Conservation (phyloP, 2,888 invertebrate genomes). For the Pimpla rufipes region DNA sequence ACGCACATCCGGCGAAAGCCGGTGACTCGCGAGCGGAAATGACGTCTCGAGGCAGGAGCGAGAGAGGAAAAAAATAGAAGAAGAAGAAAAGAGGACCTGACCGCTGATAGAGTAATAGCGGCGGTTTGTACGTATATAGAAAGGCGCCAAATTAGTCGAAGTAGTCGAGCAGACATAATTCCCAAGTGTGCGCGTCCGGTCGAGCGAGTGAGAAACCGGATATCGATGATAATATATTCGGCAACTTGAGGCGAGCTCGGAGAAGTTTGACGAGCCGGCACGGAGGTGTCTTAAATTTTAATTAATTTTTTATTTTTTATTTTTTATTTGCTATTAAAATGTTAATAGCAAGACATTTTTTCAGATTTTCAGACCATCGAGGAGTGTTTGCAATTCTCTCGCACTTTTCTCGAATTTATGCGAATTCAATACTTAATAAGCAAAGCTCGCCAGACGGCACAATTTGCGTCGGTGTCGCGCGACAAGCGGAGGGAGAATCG, state of each 20-base stretch:
- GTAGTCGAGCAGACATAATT: conserved; percentile 62
- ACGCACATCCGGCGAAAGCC: conserved; percentile 56
- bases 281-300: too few relatives aligned
- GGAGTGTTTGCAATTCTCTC: too few relatives aligned
- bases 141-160: conserved; percentile 59
- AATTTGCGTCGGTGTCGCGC: conserved; percentile 2
- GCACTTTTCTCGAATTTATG: too few relatives aligned
- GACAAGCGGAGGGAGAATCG: background rate
- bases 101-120: conserved; percentile 41
- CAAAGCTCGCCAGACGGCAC: background rate
- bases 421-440: background rate
- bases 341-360: too few relatives aligned
- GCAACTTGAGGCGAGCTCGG: conserved; percentile 28
- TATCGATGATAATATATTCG: conserved; percentile 33
- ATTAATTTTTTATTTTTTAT: too few relatives aligned
- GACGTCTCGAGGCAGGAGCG: background rate
- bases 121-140: conserved; percentile 49
- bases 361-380: too few relatives aligned
- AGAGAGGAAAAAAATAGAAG: too few relatives aligned
- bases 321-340: too few relatives aligned
- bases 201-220: conserved; percentile 41
- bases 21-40: conserved; percentile 41
- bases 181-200: conserved; percentile 50
- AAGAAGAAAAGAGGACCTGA: conserved; percentile 38
- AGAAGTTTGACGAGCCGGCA: background rate